Evolutionary conservation across 2,113 vertebrate genomes (phyloP).

Genomic region (Chamaea fasciata): DNA sequence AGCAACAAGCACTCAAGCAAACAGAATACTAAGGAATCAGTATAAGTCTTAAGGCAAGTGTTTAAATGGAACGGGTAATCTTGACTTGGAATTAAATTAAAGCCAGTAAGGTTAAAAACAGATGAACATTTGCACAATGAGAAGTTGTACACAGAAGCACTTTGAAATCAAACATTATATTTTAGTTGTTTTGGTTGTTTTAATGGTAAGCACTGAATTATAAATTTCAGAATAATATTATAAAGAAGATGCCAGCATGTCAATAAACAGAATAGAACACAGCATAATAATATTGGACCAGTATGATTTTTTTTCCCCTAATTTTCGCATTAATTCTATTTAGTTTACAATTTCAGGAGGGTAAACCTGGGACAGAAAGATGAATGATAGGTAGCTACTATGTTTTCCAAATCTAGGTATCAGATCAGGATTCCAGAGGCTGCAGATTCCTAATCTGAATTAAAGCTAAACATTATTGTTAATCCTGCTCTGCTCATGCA

Average conservation of each 20-base stretch:
- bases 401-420: neutral
- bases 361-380: neutral
- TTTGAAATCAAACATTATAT: neutral
- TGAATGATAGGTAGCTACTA: neutral
- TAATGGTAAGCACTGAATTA: neutral
- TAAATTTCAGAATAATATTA: neutral
- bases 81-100: neutral
- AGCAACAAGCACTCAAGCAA: neutral
- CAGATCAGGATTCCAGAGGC: neutral
- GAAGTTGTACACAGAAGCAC: neutral
- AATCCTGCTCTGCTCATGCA: neutral
- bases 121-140: neutral
- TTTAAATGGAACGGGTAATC: neutral
- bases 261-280: neutral
- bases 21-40: neutral
- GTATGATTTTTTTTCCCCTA: neutral
- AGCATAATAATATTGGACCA: no score
- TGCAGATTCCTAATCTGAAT: neutral
- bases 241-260: neutral
- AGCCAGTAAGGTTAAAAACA: neutral
- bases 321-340: neutral
- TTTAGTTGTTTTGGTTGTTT: neutral
- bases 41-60: fast-evolving
- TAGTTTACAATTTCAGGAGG: neutral
- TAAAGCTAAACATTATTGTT: neutral